These are phyloP conservation scores for Drosophila koepferae DNA, from an alignment of 2,888 invertebrate species.

Conservation along the genomic window DNA sequence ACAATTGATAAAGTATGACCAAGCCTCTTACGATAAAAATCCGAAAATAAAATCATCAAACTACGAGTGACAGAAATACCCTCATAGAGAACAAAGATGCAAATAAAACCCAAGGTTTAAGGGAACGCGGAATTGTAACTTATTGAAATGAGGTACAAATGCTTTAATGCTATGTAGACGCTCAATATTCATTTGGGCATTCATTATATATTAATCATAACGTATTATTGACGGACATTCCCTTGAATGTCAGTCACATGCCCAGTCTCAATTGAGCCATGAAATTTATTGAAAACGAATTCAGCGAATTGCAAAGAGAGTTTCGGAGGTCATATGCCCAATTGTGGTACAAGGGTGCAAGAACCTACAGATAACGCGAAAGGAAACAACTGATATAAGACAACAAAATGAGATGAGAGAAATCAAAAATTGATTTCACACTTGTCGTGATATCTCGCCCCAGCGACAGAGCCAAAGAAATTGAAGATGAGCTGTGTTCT, in stretches of 20 bases:
- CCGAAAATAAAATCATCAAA: background rate
- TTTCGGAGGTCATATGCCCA: constrained; percentile 26
- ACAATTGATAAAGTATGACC: too few relatives aligned
- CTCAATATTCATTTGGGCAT: constrained; percentile 7
- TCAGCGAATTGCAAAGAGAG: constrained; percentile 9
- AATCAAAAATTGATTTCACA: constrained; percentile 34
- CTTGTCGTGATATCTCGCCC: constrained; percentile 50
- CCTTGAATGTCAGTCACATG: constrained; percentile 22
- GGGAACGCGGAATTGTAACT: background rate
- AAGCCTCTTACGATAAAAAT: too few relatives aligned
- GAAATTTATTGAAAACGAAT: constrained; percentile 12
- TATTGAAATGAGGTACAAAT: constrained; percentile 3
- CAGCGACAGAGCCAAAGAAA: constrained; percentile 14
- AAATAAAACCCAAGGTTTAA: background rate
- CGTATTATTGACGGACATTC: background rate
- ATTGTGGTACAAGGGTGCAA: constrained; percentile 31
- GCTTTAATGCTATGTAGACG: background rate
- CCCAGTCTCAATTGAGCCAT: constrained; percentile 12
- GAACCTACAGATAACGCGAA: constrained; percentile 40
- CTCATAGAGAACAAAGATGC: background rate
- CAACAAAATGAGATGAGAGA: background rate
- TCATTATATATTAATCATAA: background rate
- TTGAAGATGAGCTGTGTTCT: constrained; percentile 11
- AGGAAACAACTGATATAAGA: background rate
- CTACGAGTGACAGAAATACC: background rate